Evolutionary conservation across 1,140 invertebrate species (phyloP), one percentile per base, ranked within the genome.

Genomic region (Solenopsis invicta): DNA sequence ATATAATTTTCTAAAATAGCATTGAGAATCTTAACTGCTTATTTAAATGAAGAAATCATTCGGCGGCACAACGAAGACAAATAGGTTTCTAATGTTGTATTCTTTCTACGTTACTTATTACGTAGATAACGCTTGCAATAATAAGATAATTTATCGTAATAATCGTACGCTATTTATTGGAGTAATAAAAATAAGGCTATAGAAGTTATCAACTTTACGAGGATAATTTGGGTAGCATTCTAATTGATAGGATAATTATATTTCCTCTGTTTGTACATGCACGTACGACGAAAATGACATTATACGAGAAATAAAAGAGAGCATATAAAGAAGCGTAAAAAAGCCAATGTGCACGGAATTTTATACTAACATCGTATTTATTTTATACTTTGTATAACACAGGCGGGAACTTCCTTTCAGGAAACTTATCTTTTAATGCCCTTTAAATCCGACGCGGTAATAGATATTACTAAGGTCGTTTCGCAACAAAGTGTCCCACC

Each of bases 401-500:
- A 71, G 21, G 66, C 66, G 66, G 66, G 34, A 59, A 71, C 66
- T 48, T 37, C 77, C 45, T 59, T 61, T 72, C 75, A 41, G 13
- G 50, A 48, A 41, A 62, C 41, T 86, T 85, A 64, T 85, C 78
- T 87, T 54, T 54, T 82, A 54, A 77, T 62, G 54, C 41, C 64
- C 56, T 71, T 61, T 66, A 84, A 89, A 89, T 89, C 67, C 86
- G 86, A 74, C 78, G 64, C 66, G 77, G 71, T 64, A 72, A 54
- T 77, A 66, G 88, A 85, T 85, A 85, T 75, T 85, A 88, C 56
- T 50, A 69, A 67, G 48, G 48, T 48, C 64, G 54, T 87, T 87
- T 69, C 48, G 52, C 78, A 77, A 85, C 86, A 77, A 84, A 87
- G 72, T 88, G 78, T 87, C 37, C 78, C n/a, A 56, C 54, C 82